Conservation (phyloP, 2,888 invertebrate species). For the Catocala fraxini region DNA sequence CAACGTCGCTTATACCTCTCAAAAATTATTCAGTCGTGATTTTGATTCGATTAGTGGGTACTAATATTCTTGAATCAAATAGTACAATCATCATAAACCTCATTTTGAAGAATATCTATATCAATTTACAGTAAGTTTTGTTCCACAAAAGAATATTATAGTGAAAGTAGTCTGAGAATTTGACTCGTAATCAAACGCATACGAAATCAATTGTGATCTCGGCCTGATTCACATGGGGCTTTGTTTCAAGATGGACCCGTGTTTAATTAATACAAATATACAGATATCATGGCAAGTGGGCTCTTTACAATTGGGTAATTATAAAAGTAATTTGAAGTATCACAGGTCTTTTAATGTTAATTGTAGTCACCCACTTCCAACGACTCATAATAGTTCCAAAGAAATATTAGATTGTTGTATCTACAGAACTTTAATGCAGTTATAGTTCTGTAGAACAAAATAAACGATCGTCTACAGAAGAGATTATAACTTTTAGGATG, state of each 20-base stretch:
- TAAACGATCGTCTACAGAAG: too few relatives aligned
- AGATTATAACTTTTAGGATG: too few relatives aligned
- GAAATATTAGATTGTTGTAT: too few relatives aligned
- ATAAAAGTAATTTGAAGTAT: not conserved
- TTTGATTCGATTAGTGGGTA: too few relatives aligned
- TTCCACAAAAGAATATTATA: slow-evolving; percentile 26
- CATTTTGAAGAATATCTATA: not conserved
- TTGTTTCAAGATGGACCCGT: slow-evolving; percentile 37
- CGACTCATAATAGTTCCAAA: too few relatives aligned
- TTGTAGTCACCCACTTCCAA: too few relatives aligned
- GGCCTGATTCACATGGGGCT: slow-evolving; percentile 55
- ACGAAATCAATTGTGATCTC: slow-evolving; percentile 52
- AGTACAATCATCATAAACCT: not conserved
- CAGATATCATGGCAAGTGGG: slow-evolving; percentile 25
- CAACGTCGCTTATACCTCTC: too few relatives aligned
- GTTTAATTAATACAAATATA: slow-evolving; percentile 41
- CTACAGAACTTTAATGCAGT: too few relatives aligned
- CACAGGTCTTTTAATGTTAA: too few relatives aligned
- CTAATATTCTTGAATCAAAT: not conserved
- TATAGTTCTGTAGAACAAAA: too few relatives aligned
- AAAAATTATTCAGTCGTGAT: too few relatives aligned
- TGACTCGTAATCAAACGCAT: slow-evolving; percentile 42
- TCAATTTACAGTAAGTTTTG: slow-evolving; percentile 14
- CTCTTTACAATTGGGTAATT: not conserved
- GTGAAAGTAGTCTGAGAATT: slow-evolving; percentile 55